Percentiles rank a stretch among this genome's conserved stretches.
Evolutionary conservation across 1,140 invertebrate species (phyloP).

Genomic region (Apis dorsata): DNA sequence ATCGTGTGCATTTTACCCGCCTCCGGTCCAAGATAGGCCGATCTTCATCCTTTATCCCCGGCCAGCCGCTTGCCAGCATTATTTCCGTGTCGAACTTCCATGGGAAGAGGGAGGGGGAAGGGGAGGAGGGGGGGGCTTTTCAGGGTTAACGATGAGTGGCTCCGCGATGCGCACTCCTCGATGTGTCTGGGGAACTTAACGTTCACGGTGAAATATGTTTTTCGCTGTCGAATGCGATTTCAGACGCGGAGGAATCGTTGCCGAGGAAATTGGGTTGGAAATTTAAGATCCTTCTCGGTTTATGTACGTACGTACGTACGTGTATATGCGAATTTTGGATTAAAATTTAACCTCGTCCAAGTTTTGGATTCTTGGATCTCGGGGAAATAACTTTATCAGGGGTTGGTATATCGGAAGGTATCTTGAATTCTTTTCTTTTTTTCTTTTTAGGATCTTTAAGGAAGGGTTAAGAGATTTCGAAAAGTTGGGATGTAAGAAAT

Average conservation of each 20-base stretch:
- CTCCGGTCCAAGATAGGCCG: conserved; percentile 6
- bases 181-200: conserved; percentile 15
- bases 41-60: conserved; percentile 51
- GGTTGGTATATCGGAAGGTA: too few relatives aligned
- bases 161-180: not conserved
- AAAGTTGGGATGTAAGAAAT: too few relatives aligned
- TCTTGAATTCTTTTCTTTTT: too few relatives aligned
- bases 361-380: too few relatives aligned
- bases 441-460: too few relatives aligned
- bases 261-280: not conserved
- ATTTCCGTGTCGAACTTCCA: conserved; percentile 53
- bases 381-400: too few relatives aligned
- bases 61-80: conserved; percentile 44
- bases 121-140: conserved; percentile 26
- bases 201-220: conserved; percentile 8
- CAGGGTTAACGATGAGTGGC: conserved; percentile 16
- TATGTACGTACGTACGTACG: not conserved
- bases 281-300: not conserved
- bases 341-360: not conserved
- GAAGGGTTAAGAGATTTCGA: too few relatives aligned
- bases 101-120: conserved; percentile 18
- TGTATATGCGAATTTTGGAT: not conserved
- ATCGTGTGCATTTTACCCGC: conserved; percentile 32
- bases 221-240: conserved; percentile 8
- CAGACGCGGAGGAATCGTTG: too few relatives aligned